Evolutionary conservation across 2,797 vertebrate species (phyloP).

Genomic region (Okamejei kenojei): DNA sequence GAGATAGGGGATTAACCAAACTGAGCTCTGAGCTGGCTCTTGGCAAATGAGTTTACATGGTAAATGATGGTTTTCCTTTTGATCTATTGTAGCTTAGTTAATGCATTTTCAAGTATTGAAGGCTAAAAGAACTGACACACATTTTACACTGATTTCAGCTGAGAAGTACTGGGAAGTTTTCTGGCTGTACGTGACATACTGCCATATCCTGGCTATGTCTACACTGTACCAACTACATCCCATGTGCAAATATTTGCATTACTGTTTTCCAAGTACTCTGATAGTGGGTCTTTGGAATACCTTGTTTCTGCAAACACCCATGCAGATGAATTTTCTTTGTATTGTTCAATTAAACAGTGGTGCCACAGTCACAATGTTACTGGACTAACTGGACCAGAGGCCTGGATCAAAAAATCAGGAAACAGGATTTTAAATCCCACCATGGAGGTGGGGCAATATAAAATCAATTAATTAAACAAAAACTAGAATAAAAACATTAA

Average conservation of each 20-base stretch:
- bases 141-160: background rate
- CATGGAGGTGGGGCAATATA: too few species aligned
- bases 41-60: constrained; percentile 42
- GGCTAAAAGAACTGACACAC: background rate
- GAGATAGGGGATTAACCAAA: constrained; percentile 42
- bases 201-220: background rate
- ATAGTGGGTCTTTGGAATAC: too few species aligned
- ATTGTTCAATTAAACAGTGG: background rate
- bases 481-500: too few species aligned
- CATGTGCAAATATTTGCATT: too few species aligned
- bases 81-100: background rate
- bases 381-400: too few species aligned
- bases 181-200: background rate
- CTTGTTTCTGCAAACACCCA: background rate
- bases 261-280: too few species aligned
- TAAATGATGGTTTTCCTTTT: background rate
- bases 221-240: too few species aligned
- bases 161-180: too few species aligned
- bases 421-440: too few species aligned
- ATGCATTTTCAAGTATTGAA: constrained; percentile 6
- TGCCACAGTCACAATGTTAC: too few species aligned
- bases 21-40: constrained; percentile 39
- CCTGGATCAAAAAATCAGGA: too few species aligned
- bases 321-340: background rate
- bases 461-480: too few species aligned